Base-by-base conservation (phyloP, 2,888 invertebrate species). In the Flabesymbios commensalis region DNA sequence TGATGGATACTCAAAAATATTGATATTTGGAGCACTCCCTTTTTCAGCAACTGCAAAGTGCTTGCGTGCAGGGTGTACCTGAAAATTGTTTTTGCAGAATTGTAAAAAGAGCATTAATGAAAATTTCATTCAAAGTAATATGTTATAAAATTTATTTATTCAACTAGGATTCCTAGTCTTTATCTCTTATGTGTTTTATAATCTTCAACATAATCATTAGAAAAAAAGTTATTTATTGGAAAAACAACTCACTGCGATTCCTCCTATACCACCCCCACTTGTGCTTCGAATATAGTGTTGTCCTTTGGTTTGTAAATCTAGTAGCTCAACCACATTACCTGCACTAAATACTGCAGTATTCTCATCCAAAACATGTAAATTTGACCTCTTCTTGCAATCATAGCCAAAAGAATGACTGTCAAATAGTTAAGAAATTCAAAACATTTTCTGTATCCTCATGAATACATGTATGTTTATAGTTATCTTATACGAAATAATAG, bases 31-130 rank as follows among this genome's bases (percentile, higher is more conserved):
- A 5, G 87, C 83, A 0, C 76, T 75, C 0, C 89, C 90, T 80
- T 90, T 90, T 84, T 94, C 94, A 1, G 89, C 94, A n/a, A 94
- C 87, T 0, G 93, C 93, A 74, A 94, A 87, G 66, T 90, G 88
- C 62, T 85, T 82, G 67, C 83, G 85, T 17, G 79, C 80, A 24
- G 88, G 88, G 66, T 81, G 80, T 3, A 82, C 76, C 80, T 81
- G 22, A 47, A 52, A 63, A 31, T 22, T n/a, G n/a, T n/a, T n/a
- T n/a, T n/a, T n/a, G n/a, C n/a, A n/a, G n/a, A n/a, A n/a, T n/a
- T n/a, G n/a, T n/a, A n/a, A n/a, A n/a, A n/a, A n/a, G n/a, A n/a
- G n/a, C 39, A 36, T 17, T 10, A 36, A 14, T 36, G 39, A 36
- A 14, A n/a, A n/a, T n/a, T n/a, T n/a, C n/a, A n/a, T n/a, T n/a